phyloP scores from a whole-genome alignment of 2,113 vertebrate genomes.

The Puntigrus tetrazona region DNA sequence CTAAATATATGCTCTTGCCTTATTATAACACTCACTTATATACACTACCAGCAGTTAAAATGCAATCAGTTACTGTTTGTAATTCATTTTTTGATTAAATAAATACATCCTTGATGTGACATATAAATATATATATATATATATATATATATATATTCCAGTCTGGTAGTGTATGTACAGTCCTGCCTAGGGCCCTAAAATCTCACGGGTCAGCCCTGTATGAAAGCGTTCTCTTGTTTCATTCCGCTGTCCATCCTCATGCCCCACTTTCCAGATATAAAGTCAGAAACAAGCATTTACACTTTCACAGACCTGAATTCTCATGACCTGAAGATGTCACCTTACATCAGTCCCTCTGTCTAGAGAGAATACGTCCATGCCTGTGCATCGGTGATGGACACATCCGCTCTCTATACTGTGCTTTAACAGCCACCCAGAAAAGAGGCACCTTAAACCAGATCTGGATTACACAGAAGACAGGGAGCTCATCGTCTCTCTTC shows the following conservation, averaged over 20 bases:
- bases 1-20: neutral
- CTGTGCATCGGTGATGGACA: constrained; percentile 28
- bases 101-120: neutral
- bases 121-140: too few species aligned
- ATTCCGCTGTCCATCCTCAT: neutral
- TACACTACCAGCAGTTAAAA: too few species aligned
- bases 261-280: neutral
- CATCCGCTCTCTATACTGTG: neutral
- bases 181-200: neutral
- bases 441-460: neutral
- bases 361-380: constrained; percentile 36
- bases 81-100: neutral
- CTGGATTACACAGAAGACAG: neutral
- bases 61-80: neutral
- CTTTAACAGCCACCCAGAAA: neutral
- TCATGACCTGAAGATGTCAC: constrained; percentile 43
- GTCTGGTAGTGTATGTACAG: neutral
- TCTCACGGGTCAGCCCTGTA: neutral
- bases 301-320: neutral
- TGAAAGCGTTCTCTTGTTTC: neutral
- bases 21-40: neutral
- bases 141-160: too few species aligned
- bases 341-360: constrained; percentile 44
- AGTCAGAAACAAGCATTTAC: constrained; percentile 21
- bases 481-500: constrained; percentile 16